Evolutionary conservation across 2,888 invertebrate species (phyloP), one percentile per base, ranked within the genome.

Genomic region (Phanerotoma sp.): DNA sequence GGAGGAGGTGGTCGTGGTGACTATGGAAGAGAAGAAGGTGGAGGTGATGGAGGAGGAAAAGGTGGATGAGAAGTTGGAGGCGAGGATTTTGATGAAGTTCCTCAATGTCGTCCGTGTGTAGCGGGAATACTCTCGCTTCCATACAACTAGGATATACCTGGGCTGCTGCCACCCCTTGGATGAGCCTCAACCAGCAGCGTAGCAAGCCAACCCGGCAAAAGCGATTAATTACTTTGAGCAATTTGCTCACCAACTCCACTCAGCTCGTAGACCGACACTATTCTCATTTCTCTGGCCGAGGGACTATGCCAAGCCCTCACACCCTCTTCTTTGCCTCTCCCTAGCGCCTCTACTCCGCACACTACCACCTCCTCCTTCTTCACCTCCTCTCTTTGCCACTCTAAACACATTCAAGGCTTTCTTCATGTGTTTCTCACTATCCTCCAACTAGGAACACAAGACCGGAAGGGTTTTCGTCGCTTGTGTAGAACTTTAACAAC

Each of bases 151-250:
- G 46, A 53, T 58, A 66, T 69, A 71, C 70, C 71, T 70, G 67
- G 66, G n/a, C n/a, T n/a, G n/a, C 54, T 66, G 67, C 69, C 69
- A 69, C 69, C 71, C 70, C 66, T 69, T 68, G 70, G 70, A 71
- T 72, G 71, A 71, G 72, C 70, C 68, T 71, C 69, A 67, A 66
- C 69, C 33, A 66, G 68, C 71, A 67, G 68, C 71, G 68, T 69
- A 67, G 72, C 72, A 70, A 72, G 70, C 69, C 72, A 71, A 71
- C 72, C 72, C 73, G 70, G 73, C 73, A 74, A 74, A 74, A 75
- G 74, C 74, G 74, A 75, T 75, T 75, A 75, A 75, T 75, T 75
- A 75, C 74, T 75, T 74, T 75, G 74, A 74, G 74, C 74, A 75
- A 75, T 75, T 75, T 75, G 74, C 74, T 74, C 74, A 70, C 73